These are phyloP conservation scores for Pygmarrhopalites habei DNA, from an alignment of 1,140 invertebrate genomes.

Conservation along the genomic window DNA sequence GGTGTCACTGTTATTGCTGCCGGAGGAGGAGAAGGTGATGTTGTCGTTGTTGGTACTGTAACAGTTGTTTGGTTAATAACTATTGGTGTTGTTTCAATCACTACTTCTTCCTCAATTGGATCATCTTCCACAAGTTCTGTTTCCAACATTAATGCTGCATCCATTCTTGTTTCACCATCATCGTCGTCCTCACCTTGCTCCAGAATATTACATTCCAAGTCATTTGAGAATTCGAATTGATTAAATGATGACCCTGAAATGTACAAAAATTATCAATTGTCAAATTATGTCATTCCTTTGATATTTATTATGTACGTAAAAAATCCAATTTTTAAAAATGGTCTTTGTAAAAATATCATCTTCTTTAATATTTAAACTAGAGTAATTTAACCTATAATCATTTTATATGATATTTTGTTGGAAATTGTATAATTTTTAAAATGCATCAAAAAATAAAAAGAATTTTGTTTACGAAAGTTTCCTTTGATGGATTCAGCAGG, in stretches of 20 bases:
- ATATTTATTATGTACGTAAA: too few relatives aligned
- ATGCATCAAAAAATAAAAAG: too few relatives aligned
- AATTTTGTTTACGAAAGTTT: slow-evolving; percentile 1
- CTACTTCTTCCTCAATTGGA: slow-evolving; percentile 9
- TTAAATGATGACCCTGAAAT: too few relatives aligned
- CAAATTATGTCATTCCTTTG: too few relatives aligned
- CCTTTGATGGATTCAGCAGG: too few relatives aligned
- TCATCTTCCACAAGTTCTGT: slow-evolving; percentile 26
- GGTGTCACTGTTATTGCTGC: too few relatives aligned
- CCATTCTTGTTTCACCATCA: slow-evolving; percentile 12
- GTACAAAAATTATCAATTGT: too few relatives aligned
- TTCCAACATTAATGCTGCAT: slow-evolving; percentile 24
- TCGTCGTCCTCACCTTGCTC: slow-evolving; percentile 10
- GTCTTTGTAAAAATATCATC: too few relatives aligned
- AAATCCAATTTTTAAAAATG: too few relatives aligned
- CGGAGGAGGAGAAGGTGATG: too few relatives aligned
- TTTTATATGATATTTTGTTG: not conserved
- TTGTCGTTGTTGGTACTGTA: slow-evolving; percentile 7
- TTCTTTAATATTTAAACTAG: not conserved
- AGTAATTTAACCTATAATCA: not conserved
- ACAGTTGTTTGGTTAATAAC: not conserved
- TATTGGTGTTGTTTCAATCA: not conserved
- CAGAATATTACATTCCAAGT: too few relatives aligned
- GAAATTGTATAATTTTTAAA: not conserved
- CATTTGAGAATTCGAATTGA: too few relatives aligned